Evolutionary conservation across 2,113 vertebrate genomes (phyloP).

Genomic region (Sebastes schlegelii): DNA sequence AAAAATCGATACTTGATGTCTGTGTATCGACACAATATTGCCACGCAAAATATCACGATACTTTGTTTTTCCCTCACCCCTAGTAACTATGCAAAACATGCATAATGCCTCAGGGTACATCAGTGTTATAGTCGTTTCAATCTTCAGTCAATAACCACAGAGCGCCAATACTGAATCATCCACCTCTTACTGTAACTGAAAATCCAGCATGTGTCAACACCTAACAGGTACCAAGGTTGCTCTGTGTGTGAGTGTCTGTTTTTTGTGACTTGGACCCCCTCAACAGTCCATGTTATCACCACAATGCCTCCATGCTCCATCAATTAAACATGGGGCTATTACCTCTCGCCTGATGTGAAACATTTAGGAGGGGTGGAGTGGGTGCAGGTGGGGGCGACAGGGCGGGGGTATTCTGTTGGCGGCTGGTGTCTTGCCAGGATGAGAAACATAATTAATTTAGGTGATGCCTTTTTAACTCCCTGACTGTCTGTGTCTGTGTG

Average conservation of each 20-base stretch:
- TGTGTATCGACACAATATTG: too few species aligned
- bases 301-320: conserved; percentile 60
- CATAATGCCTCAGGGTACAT: conserved; percentile 33
- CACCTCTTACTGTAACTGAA: conserved; percentile 23
- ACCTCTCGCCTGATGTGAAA: conserved; percentile 70
- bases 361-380: conserved; percentile 61
- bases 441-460: conserved; percentile 77
- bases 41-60: too few species aligned
- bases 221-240: conserved; percentile 28
- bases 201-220: conserved; percentile 14
- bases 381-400: conserved; percentile 33
- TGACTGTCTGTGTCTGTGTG: conserved; percentile 61
- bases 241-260: conserved; percentile 5
- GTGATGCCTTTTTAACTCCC: conserved; percentile 60
- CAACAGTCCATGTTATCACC: conserved; percentile 48
- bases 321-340: conserved; percentile 76
- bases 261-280: conserved; percentile 41
- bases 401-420: conserved; percentile 40
- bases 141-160: conserved; percentile 27
- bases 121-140: neutral
- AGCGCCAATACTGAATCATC: conserved; percentile 4
- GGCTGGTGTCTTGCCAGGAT: conserved; percentile 68
- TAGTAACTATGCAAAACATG: conserved; percentile 35
- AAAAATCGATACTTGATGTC: too few species aligned
- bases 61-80: too few species aligned